Evolutionary conservation across 1,140 invertebrate species (phyloP).

Genomic region (Ericerus pela): DNA sequence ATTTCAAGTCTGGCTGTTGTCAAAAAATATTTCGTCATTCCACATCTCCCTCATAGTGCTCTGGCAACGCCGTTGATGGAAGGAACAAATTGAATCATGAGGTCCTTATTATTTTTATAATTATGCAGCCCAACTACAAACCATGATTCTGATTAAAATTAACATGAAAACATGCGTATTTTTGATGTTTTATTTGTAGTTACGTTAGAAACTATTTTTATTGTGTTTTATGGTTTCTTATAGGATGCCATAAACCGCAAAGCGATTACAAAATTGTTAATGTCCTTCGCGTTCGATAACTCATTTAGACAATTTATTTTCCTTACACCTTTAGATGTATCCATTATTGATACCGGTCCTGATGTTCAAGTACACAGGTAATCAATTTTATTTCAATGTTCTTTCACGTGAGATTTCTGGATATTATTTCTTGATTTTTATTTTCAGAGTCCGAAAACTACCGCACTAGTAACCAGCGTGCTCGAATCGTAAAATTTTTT

Average conservation of each 20-base stretch:
- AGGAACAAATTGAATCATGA: too few relatives aligned
- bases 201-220: neutral
- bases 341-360: constrained; percentile 32
- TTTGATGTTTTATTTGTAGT: neutral
- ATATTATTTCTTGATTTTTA: neutral
- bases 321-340: constrained; percentile 50
- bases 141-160: too few relatives aligned
- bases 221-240: constrained; percentile 18
- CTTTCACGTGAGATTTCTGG: neutral
- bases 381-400: neutral
- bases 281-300: constrained; percentile 44
- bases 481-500: neutral
- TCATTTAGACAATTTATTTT: constrained; percentile 53
- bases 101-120: too few relatives aligned
- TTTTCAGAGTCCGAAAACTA: neutral
- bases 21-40: too few relatives aligned
- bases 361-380: constrained; percentile 7
- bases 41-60: too few relatives aligned
- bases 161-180: too few relatives aligned
- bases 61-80: too few relatives aligned
- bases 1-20: too few relatives aligned
- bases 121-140: too few relatives aligned
- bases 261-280: constrained; percentile 27
- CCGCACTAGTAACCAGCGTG: neutral
- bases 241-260: constrained; percentile 39